A percentile compares a stretch with the other conserved stretches of the same genome.
Evolutionary conservation across 2,113 vertebrate species (phyloP).

Genomic region (Turdus rufiventris): DNA sequence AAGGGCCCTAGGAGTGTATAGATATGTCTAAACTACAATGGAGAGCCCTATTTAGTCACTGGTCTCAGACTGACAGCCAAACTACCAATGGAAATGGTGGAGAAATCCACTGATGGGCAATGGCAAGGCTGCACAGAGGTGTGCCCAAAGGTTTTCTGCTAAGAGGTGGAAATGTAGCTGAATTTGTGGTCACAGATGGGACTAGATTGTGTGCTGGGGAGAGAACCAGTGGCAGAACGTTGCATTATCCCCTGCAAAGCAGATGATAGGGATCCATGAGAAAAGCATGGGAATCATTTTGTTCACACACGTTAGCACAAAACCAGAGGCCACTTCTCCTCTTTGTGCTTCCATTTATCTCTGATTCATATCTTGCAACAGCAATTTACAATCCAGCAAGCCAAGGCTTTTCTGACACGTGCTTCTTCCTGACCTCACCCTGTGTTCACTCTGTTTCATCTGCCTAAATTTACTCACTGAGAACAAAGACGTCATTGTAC

Average conservation of each 20-base stretch:
- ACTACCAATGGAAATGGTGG: not conserved
- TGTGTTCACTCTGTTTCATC: not conserved
- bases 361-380: not conserved
- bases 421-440: not conserved
- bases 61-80: not conserved
- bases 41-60: not conserved
- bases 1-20: not conserved
- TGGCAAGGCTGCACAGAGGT: not conserved
- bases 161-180: not conserved
- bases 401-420: fast-evolving
- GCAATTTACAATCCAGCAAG: not conserved
- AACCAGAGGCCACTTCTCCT: not conserved
- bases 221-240: not conserved
- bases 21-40: not conserved
- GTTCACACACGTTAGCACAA: not conserved
- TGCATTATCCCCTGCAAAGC: not conserved
- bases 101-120: not conserved
- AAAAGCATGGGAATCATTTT: not conserved
- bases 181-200: not conserved
- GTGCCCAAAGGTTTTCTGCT: not conserved
- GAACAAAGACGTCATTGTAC: constrained; percentile 44
- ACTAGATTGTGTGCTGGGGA: not conserved
- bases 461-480: constrained; percentile 20
- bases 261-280: not conserved
- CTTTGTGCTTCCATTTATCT: not conserved